These are phyloP conservation scores for Melinaea menophilus DNA, from an alignment of 2,888 invertebrate species.

Conservation along the genomic window DNA sequence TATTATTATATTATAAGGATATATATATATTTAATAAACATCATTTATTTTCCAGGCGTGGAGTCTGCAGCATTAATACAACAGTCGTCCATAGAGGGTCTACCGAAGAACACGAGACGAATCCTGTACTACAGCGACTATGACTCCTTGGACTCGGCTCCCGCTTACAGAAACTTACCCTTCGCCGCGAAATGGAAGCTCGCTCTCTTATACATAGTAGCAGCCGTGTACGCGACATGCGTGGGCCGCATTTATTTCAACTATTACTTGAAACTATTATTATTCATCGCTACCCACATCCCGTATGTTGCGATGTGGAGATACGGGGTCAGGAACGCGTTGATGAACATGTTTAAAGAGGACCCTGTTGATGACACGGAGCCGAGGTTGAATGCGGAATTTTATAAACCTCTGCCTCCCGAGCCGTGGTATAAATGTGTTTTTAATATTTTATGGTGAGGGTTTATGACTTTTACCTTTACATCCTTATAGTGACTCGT, in stretches of 20 bases:
- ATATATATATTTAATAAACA: background rate
- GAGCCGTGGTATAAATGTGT: constrained; percentile 22
- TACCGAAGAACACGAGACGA: constrained; percentile 28
- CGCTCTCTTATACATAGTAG: constrained; percentile 21
- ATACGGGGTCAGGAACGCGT: constrained; percentile 24
- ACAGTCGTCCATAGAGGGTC: constrained; percentile 33
- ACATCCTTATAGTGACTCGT: no score
- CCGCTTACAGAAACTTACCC: constrained; percentile 48
- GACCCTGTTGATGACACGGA: constrained; percentile 19
- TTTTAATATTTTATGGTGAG: constrained; percentile 13
- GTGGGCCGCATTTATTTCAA: constrained; percentile 78
- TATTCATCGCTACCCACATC: constrained; percentile 73
- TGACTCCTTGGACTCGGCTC: constrained; percentile 49
- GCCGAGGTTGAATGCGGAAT: constrained; percentile 26
- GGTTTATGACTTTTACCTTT: background rate
- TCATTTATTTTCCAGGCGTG: constrained; percentile 33
- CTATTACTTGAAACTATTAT: constrained; percentile 74
- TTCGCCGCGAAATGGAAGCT: constrained; percentile 35
- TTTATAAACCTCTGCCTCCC: constrained; percentile 22
- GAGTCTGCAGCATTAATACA: constrained; percentile 30
- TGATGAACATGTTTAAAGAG: constrained; percentile 24
- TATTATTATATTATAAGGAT: no score
- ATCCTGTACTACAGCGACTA: constrained; percentile 44
- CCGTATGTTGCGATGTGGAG: constrained; percentile 29
- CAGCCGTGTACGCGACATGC: constrained; percentile 48